Evolutionary conservation across 2,113 vertebrate species (phyloP).

Genomic region (Marmota flaviventris): DNA sequence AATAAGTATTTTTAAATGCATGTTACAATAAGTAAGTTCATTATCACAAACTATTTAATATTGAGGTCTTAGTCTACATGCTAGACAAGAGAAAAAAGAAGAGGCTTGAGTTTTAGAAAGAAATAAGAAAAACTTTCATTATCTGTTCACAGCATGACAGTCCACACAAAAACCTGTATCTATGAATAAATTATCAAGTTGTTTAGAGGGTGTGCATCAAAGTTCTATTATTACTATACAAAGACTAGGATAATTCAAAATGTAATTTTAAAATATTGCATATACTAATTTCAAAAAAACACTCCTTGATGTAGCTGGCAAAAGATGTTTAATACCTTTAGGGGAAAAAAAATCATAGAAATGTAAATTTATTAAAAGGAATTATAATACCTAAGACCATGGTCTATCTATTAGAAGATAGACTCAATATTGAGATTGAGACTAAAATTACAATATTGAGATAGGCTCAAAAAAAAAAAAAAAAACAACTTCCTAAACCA

Average conservation of each 20-base stretch:
- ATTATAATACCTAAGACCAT: not conserved
- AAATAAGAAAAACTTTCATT: not conserved
- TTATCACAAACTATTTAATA: not conserved
- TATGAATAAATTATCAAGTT: slow-evolving; percentile 2
- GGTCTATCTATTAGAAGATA: slow-evolving; percentile 4
- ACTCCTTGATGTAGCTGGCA: not conserved
- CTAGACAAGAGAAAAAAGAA: not conserved
- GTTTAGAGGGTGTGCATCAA: not conserved
- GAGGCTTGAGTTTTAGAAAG: not conserved
- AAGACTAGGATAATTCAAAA: slow-evolving; percentile 22
- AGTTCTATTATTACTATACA: slow-evolving; percentile 3
- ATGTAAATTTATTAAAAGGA: not conserved
- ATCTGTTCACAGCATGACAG: not conserved
- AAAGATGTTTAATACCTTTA: not conserved
- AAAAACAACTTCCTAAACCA: not conserved
- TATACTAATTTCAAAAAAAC: not conserved
- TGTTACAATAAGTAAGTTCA: not conserved
- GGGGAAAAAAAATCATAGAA: slow-evolving; percentile 16
- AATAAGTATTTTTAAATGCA: not conserved
- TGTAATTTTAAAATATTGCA: not conserved
- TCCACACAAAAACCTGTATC: not conserved
- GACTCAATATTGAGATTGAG: not conserved
- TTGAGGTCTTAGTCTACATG: not conserved
- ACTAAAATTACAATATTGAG: not conserved
- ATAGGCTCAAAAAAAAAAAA: not conserved